Evolutionary conservation across 2,797 vertebrate species (phyloP), one percentile per base, ranked within the genome.

Genomic region (Myotis daubentonii): DNA sequence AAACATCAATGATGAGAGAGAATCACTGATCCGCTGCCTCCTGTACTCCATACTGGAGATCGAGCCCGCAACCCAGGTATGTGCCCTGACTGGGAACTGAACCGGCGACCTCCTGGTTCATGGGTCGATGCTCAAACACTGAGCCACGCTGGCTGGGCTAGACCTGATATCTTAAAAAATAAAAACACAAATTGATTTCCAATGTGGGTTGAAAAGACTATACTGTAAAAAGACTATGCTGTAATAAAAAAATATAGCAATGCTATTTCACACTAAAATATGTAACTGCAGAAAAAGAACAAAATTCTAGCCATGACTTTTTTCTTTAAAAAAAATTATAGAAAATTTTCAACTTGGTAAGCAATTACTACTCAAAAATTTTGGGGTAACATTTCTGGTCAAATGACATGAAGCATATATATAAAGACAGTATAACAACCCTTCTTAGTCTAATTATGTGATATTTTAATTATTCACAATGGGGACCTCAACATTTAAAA

Each of bases 301-400:
- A 84, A 72, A 93, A 87, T 94, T 75, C 57, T 85, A 82, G 15
- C n/a, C 16, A 41, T 62, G 23, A 66, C 44, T 78, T 92, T 84
- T 94, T 74, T 65, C 74, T 94, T 87, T 66, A 81, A 79, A 41
- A 66, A 66, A 68, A 62, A 87, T 62, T 93, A 44, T 38, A 87
- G 74, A 92, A 92, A 94, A 47, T 47, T 75, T 89, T 80, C 87
- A 85, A n/a, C 90, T 79, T 90, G 38, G 22, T 89, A 95, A 84
- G 72, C 78, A 75, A 91, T 47, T 71, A 93, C 62, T 82, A 87
- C 44, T 93, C 11, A 87, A 55, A 92, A 85, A 25, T 72, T 94
- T 83, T 38, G 83, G 30, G 47, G 71, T 90, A 38, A 92, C 44
- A 95, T 91, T 94, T 92, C 38, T 80, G 55, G 41, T 75, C 71